Base-by-base conservation (phyloP, 1,140 invertebrate genomes). In the Linepithema humile region DNA sequence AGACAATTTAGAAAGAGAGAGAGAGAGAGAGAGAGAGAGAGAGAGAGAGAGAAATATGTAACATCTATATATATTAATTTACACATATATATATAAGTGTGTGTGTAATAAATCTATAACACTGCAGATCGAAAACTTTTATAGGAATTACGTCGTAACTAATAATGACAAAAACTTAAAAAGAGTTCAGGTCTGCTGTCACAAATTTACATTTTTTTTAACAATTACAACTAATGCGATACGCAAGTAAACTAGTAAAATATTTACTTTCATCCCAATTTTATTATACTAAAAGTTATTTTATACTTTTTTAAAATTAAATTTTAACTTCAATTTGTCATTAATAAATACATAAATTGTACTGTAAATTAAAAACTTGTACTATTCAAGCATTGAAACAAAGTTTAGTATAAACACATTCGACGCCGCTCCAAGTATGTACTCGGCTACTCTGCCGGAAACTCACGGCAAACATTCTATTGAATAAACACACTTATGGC, bases 171-270 rank as follows among this genome's bases (percentile, higher is more conserved):
- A 15, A 72, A 72, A 20, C 38, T 72, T 0, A 23, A 55, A 72
- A 55, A 72, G 5, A 70, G 9, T 50, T 48, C 29, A 32, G 12
- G 6, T 53, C 32, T 55, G n/a, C 32, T 70, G 29, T 53, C 53
- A 55, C 20, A 53, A 20, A 55, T 38, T 5, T 23, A 35, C 15
- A 53, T 23, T 5, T 12, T 53, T 38, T 53, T n/a, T 53, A n/a
- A 15, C 15, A 35, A 45, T 35, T 20, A 15, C 15, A 35, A 0
- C n/a, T 32, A 72, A 72, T 23, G 35, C 55, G n/a, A 15, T 45
- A 70, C 29, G 48, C 45, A 72, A 72, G 32, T 72, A 20, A 53
- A 40, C 2, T 74, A 60, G 43, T 40, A n/a, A 73, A 53, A 59
- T 50, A 73, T 73, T 73, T 9, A 73, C 35, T 43, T 57, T 59